Evolutionary conservation across 2,888 invertebrate genomes (phyloP).

Genomic region (Bellardia pandia): DNA sequence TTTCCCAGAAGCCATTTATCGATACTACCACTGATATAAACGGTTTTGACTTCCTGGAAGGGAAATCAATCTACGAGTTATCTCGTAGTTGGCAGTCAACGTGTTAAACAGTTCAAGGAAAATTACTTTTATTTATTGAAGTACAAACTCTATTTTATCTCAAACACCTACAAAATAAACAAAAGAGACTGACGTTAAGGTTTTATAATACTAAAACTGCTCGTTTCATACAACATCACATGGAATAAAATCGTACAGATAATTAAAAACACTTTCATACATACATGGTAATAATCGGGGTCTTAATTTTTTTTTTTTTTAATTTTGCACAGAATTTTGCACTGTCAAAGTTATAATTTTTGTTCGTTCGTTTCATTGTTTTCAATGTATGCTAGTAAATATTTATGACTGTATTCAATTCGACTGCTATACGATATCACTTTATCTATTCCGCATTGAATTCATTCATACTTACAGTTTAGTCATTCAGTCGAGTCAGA

Average conservation of each 20-base stretch:
- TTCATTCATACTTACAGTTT: slow-evolving; percentile 6
- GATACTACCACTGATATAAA: no score
- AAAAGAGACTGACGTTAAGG: neutral
- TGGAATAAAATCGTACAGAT: neutral
- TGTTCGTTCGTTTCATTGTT: neutral
- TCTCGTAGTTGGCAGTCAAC: no score
- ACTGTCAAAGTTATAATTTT: slow-evolving; percentile 22
- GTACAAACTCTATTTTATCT: neutral
- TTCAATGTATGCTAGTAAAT: neutral
- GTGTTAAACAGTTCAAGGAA: neutral
- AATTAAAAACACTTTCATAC: neutral
- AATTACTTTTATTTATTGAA: neutral
- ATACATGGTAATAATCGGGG: neutral
- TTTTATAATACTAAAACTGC: neutral
- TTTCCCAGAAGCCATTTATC: no score
- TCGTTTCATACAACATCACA: neutral
- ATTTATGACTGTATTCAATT: slow-evolving; percentile 34
- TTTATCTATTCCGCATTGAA: slow-evolving; percentile 58
- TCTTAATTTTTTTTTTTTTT: neutral
- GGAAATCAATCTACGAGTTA: no score
- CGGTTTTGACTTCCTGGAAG: no score
- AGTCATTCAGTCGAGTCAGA: slow-evolving; percentile 1
- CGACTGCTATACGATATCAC: slow-evolving; percentile 38
- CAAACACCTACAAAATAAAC: neutral
- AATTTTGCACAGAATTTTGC: slow-evolving; percentile 6